Evolutionary conservation across 2,113 vertebrate genomes (phyloP), one percentile per base, ranked within the genome.

Genomic region (Tragulus kanchil): DNA sequence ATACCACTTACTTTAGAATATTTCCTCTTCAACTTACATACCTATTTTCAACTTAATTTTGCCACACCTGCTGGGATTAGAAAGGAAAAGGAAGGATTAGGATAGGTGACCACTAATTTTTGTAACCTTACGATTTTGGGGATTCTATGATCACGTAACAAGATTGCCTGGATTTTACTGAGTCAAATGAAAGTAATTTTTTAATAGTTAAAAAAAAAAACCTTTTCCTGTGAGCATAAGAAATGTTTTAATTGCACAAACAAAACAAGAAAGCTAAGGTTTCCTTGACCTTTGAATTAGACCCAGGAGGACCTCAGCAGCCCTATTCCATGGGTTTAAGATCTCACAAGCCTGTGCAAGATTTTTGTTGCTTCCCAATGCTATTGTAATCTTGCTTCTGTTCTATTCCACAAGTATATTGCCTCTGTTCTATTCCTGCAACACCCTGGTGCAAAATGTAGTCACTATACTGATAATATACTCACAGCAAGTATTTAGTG

Each of bases 101-200:
- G 83, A 23, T 50, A 82, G 45, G 26, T 12, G 28, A 65, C 36
- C 6, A 48, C 87, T 87, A 45, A n/a, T 77, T 12, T 58, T 96
- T 93, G 62, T 59, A 71, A 90, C 0, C 13, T 25, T 61, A 36
- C 92, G 52, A 90, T 78, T 19, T 25, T 36, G 64, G 85, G 85
- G 52, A 81, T 59, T 90, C 65, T 64, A 48, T 84, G 67, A 83
- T 61, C 14, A 42, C 79, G 6, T 87, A 13, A 64, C 31, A 88
- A 42, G n/a, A 71, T 36, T 54, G 7, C 5, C 16, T 89, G 23
- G 50, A 85, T 94, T 97, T 95, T 82, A 94, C 8, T 90, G 52
- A 91, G 56, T 67, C 19, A 91, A 96, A 45, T 77, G 12, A 87
- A 97, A 95, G 58, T 58, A 94, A 82, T 62, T 71, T 71, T 69